A percentile compares a stretch with the other conserved stretches of the same genome.
These are phyloP conservation scores for Nephrocerus scutellatus DNA, from an alignment of 2,888 invertebrate genomes.

Conservation along the genomic window DNA sequence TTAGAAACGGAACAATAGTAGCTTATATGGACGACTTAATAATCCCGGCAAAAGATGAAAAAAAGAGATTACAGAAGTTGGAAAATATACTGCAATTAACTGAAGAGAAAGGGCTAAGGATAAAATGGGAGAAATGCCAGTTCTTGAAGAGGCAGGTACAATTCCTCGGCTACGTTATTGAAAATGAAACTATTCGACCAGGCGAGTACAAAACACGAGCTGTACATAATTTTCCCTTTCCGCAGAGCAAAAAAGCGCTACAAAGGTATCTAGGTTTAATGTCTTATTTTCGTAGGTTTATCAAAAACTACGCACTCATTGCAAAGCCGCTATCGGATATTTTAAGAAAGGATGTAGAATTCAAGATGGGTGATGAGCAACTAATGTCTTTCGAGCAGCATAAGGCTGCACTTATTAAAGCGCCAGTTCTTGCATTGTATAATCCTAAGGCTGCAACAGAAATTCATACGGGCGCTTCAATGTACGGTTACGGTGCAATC, in stretches of 20 bases:
- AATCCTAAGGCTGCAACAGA: constrained; percentile 12
- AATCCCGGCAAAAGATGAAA: constrained; percentile 5
- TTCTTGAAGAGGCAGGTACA: constrained; percentile 10
- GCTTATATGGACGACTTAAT: constrained; percentile 21
- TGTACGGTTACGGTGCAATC: constrained; percentile 27
- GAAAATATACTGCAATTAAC: constrained; percentile 10
- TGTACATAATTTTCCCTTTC: constrained; percentile 15
- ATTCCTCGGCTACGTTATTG: constrained; percentile 12
- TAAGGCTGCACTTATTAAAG: constrained; percentile 5
- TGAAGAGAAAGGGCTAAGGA: constrained; percentile 7
- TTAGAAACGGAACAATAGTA: constrained; percentile 9
- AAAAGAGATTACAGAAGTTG: constrained; percentile 8
- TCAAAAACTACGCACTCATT: constrained; percentile 22
- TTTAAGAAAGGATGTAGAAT: constrained; percentile 15
- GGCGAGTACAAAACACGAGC: constrained; percentile 13
- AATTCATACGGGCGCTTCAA: constrained; percentile 23
- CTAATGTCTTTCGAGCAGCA: constrained; percentile 14
- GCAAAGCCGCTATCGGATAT: constrained; percentile 35
- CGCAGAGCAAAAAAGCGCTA: constrained; percentile 8
- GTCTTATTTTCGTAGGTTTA: constrained; percentile 16
- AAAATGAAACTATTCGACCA: constrained; percentile 3
- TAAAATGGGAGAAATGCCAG: constrained; percentile 19
- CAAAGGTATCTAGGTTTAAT: constrained; percentile 20
- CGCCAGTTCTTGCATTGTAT: constrained; percentile 21
- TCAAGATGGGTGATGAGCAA: constrained; percentile 12